Evolutionary conservation across 1,140 invertebrate species (phyloP).

Genomic region (Carcinoscorpius rotundicauda): DNA sequence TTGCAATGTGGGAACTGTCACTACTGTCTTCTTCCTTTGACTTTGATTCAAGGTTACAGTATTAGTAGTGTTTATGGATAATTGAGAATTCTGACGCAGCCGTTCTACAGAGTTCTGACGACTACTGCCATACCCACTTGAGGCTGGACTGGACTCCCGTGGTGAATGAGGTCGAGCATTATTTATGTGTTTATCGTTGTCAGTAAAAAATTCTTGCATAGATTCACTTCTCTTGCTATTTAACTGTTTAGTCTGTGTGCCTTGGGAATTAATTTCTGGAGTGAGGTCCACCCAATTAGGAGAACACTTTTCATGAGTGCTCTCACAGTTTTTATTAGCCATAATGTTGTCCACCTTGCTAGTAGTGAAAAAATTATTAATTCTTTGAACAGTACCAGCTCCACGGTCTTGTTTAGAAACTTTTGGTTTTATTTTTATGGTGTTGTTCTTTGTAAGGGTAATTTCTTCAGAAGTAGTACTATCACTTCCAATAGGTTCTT

Average conservation of each 20-base stretch:
- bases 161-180: constrained; percentile 11
- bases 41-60: no score
- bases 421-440: not conserved
- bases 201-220: not conserved
- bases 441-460: constrained; percentile 15
- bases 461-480: constrained; percentile 18
- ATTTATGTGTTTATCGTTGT: not conserved
- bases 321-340: constrained; percentile 3
- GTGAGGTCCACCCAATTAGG: constrained; percentile 2
- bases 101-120: constrained; percentile 17
- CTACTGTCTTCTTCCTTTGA: not conserved
- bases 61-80: not conserved
- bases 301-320: not conserved
- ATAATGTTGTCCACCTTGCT: constrained; percentile 12
- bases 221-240: constrained; percentile 13
- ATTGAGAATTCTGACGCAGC: constrained; percentile 2
- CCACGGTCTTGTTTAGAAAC: constrained; percentile 1
- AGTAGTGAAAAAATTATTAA: constrained; percentile 19
- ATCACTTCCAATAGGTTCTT: constrained; percentile 22
- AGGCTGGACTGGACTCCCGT: constrained; percentile 18
- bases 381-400: constrained; percentile 10
- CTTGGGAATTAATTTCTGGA: constrained; percentile 14
- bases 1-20: not conserved
- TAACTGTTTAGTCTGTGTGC: constrained; percentile 20
- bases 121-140: constrained; percentile 20